Evolutionary conservation across 1,140 invertebrate genomes (phyloP).

Genomic region (Diuraphis noxia): DNA sequence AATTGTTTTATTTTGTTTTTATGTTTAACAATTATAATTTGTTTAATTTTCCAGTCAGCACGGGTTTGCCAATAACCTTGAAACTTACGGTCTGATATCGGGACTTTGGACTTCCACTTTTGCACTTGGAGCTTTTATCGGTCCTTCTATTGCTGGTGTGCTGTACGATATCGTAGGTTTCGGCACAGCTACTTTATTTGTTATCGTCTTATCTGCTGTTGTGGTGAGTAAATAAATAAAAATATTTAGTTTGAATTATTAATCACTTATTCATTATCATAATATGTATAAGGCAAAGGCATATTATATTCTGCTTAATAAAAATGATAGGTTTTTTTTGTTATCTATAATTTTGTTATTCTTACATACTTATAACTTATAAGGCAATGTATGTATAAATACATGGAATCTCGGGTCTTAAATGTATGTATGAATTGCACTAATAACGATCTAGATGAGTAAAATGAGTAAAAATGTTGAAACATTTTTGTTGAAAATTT

Average conservation of each 20-base stretch:
- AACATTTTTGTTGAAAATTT: too few relatives aligned
- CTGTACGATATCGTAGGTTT: constrained; percentile 77
- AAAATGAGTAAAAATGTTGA: not conserved
- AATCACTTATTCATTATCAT: not conserved
- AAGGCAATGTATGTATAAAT: not conserved
- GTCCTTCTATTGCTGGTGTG: constrained; percentile 76
- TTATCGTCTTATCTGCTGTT: constrained; percentile 69
- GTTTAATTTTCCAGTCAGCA: constrained; percentile 63
- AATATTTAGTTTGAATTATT: not conserved
- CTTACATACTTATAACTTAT: not conserved
- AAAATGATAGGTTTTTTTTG: not conserved
- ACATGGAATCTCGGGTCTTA: not conserved
- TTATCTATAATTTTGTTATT: not conserved
- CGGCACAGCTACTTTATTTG: constrained; percentile 70
- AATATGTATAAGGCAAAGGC: not conserved
- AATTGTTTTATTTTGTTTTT: not conserved
- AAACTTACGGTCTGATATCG: constrained; percentile 82
- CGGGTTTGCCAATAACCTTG: constrained; percentile 77
- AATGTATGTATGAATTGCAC: not conserved
- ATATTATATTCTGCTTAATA: not conserved
- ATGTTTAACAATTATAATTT: not conserved
- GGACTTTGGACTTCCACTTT: constrained; percentile 84
- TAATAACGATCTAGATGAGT: not conserved
- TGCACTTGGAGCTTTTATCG: constrained; percentile 82
- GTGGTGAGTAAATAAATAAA: constrained; percentile 64